phyloP scores from a whole-genome alignment of 2,797 vertebrate genomes.

The Clarias fuscus region DNA sequence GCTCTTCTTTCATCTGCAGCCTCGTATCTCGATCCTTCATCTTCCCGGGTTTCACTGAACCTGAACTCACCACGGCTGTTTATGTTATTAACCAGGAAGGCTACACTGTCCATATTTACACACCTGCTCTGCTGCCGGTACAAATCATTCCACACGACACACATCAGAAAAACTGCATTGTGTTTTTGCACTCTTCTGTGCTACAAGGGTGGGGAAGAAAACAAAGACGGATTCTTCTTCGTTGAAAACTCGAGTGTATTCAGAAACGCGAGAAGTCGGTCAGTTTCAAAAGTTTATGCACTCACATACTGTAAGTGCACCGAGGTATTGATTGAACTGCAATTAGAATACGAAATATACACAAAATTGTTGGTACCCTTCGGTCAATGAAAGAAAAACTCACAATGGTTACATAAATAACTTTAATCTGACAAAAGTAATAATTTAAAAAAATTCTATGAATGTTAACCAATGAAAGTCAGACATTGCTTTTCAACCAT shows the following conservation, averaged over 20 bases:
- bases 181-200: neutral
- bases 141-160: neutral
- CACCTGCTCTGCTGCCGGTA: slow-evolving; percentile 11
- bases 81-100: slow-evolving; percentile 13
- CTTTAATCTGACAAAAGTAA: too few species aligned
- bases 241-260: neutral
- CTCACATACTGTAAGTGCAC: neutral
- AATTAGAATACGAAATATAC: neutral
- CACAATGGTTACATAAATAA: too few species aligned
- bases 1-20: slow-evolving; percentile 9
- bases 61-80: neutral
- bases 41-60: neutral
- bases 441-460: too few species aligned
- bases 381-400: too few species aligned
- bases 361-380: too few species aligned
- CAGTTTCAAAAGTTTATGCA: neutral
- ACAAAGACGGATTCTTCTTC: neutral
- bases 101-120: slow-evolving; percentile 7
- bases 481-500: too few species aligned
- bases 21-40: neutral
- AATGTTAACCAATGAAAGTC: too few species aligned
- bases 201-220: neutral
- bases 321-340: neutral
- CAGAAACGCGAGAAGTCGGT: neutral
- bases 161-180: neutral